A percentile compares a stretch with the other conserved stretches of the same genome.
Conservation (phyloP, 2,113 vertebrate genomes). For the Psilopsiagon aurifrons region DNA sequence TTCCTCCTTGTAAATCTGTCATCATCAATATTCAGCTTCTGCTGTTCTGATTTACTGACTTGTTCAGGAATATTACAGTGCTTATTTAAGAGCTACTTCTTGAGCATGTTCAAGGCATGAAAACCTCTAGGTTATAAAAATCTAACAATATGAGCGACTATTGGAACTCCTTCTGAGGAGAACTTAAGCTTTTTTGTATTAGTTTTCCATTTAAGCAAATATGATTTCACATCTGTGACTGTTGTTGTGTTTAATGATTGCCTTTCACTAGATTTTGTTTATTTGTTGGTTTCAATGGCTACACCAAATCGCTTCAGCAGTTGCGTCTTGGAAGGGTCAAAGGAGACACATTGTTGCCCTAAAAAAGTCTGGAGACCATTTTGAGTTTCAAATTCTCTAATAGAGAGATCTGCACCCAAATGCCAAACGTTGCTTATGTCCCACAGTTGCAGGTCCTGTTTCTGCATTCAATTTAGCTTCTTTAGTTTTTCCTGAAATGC, state of each 20-base stretch:
- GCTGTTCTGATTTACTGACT: not conserved
- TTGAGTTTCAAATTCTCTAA: not conserved
- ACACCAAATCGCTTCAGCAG: not conserved
- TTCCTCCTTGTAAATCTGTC: not conserved
- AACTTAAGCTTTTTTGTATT: not conserved
- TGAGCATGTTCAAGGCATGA: not conserved
- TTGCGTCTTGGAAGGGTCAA: not conserved
- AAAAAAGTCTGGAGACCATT: not conserved
- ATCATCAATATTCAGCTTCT: not conserved
- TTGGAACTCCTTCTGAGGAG: not conserved
- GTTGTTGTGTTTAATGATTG: not conserved
- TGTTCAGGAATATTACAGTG: not conserved
- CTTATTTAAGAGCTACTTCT: not conserved
- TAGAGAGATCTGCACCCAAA: not conserved
- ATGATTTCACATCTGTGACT: not conserved
- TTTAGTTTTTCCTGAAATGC: not conserved
- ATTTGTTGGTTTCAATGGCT: not conserved
- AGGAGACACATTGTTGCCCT: not conserved
- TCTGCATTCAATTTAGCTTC: not conserved
- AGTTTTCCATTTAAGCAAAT: not conserved
- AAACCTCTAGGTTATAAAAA: not conserved
- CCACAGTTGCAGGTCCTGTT: not conserved
- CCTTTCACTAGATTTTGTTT: not conserved
- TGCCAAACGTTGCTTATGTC: not conserved
- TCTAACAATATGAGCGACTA: not conserved